A percentile compares a stretch with the other conserved stretches of the same genome.
Conservation (phyloP, 37 sponge, comb jelly and placozoan species). For the Tethya wilhelma region DNA sequence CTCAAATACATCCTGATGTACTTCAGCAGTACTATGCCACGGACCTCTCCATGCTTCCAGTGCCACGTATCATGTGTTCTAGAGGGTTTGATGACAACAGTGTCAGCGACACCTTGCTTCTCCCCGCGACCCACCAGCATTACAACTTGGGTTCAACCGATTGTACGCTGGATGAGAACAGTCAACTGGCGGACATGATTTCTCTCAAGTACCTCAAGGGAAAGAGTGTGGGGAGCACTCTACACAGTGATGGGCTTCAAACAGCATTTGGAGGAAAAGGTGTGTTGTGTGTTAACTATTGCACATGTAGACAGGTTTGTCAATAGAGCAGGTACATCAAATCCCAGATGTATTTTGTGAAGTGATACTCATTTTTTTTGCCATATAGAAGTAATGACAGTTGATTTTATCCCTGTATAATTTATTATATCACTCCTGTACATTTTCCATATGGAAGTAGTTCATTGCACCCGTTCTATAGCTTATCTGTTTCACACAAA, state of each 20-base stretch:
- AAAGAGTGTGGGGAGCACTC: background rate
- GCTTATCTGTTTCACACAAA: background rate
- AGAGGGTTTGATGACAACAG: background rate
- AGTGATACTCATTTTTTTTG: too few relatives aligned
- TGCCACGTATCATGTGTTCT: constrained; percentile 1
- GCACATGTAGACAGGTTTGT: too few relatives aligned
- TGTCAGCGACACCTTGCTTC: background rate
- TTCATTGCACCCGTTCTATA: too few relatives aligned
- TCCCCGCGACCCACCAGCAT: background rate
- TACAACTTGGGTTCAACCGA: background rate
- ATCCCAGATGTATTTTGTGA: background rate
- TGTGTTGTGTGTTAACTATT: too few relatives aligned
- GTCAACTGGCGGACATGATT: constrained; percentile 36
- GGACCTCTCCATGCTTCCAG: constrained; percentile 11
- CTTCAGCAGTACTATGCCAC: background rate
- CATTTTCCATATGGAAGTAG: too few relatives aligned
- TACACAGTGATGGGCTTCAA: background rate
- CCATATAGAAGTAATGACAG: too few relatives aligned
- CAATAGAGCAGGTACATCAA: background rate
- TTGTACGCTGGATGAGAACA: constrained; percentile 38
- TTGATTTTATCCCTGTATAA: too few relatives aligned
- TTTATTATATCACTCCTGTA: too few relatives aligned
- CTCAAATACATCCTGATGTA: constrained; percentile 1
- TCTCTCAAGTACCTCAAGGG: constrained; percentile 49
- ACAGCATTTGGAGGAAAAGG: background rate